Conservation (phyloP, 2,113 vertebrate genomes). For the Acanthisitta chloris region DNA sequence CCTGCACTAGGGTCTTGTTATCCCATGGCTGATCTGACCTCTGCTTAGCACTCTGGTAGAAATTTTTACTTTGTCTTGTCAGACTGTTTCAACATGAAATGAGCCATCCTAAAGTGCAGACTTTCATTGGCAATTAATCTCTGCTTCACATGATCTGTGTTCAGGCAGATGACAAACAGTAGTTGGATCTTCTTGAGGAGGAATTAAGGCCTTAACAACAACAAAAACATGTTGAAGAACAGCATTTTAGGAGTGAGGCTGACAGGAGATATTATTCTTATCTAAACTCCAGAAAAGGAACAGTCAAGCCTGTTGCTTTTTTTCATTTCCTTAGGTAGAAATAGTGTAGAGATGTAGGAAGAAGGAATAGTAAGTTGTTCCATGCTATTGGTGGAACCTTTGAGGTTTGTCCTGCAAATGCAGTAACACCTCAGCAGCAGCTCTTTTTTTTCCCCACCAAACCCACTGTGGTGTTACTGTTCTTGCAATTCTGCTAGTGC, state of each 20-base stretch:
- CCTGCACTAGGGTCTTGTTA: neutral
- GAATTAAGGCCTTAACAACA: neutral
- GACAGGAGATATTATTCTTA: neutral
- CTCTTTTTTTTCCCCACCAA: neutral
- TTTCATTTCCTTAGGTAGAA: neutral
- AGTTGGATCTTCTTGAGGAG: neutral
- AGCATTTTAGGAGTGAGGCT: neutral
- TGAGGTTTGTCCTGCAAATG: neutral
- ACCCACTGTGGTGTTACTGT: neutral
- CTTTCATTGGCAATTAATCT: neutral
- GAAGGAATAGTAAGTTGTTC: fast-evolving
- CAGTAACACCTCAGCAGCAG: neutral
- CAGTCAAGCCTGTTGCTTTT: neutral
- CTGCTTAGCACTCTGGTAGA: neutral
- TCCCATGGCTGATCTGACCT: neutral
- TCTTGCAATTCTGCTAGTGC: neutral
- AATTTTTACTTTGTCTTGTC: neutral
- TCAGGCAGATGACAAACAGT: neutral
- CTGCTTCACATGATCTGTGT: neutral
- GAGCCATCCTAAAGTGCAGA: neutral
- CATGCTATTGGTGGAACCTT: neutral
- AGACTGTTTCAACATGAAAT: neutral
- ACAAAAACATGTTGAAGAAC: neutral
- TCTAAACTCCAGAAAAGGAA: neutral
- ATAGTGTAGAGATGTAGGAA: too few relatives aligned